A percentile compares a stretch with the other conserved stretches of the same genome.
phyloP scores from a whole-genome alignment of 2,797 vertebrate genomes.

The Cuniculus paca region DNA sequence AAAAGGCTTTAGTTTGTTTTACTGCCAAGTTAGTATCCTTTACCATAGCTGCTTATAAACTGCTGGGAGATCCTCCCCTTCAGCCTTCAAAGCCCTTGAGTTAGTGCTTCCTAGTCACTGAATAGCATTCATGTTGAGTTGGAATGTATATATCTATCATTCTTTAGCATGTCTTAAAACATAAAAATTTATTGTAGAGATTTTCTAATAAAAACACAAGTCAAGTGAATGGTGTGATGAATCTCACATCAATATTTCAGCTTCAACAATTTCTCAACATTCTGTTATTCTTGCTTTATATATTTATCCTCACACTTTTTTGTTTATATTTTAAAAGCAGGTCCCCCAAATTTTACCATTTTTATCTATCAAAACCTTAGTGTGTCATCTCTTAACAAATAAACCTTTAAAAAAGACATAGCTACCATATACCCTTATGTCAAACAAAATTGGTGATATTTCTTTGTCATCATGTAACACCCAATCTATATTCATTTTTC shows the following conservation, averaged over 20 bases:
- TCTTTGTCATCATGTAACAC: neutral
- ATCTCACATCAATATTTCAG: no score
- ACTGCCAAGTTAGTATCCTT: neutral
- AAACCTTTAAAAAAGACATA: neutral
- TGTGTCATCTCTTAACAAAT: neutral
- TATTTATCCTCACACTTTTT: neutral
- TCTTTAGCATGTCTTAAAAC: neutral
- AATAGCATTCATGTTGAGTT: neutral
- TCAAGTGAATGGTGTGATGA: neutral
- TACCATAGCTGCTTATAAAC: neutral
- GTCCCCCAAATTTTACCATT: neutral
- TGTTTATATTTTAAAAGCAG: neutral
- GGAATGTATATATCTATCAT: neutral
- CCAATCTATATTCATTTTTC: neutral
- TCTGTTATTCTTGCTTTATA: neutral
- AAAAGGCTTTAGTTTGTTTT: slow-evolving; percentile 27
- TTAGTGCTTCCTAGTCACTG: neutral
- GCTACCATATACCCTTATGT: neutral
- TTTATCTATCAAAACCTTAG: neutral
- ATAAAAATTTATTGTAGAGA: neutral
- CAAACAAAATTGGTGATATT: neutral
- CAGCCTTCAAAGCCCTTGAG: neutral
- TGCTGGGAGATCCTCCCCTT: neutral
- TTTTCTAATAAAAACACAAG: neutral
- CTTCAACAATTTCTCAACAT: neutral